Evolutionary conservation across 2,888 invertebrate genomes (phyloP), one percentile per base, ranked within the genome.

Genomic region (Nematopogon swammerdamellus): DNA sequence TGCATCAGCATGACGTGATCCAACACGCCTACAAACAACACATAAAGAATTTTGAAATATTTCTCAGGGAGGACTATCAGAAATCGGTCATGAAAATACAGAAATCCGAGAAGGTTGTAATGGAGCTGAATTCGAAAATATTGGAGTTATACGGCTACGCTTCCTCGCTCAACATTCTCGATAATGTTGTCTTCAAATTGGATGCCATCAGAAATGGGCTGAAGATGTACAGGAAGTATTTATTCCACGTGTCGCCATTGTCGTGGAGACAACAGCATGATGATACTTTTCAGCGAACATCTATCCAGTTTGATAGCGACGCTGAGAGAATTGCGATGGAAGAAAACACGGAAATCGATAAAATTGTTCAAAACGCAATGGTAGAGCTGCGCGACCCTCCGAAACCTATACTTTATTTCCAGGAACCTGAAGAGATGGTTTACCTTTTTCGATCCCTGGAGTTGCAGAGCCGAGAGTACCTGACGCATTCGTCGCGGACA

Each of bases 31-130:
- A 76, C 48, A 76, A 68, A 57, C 61, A 62, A 10, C 77, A 79
- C 51, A 67, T 77, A 18, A 70, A 69, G 59, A 63, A 75, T 53
- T 79, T 79, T 57, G 76, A 79, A 64, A 65, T 61, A 50, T 79
- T 75, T 58, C 59, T 79, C 14, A 79, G 75, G 1, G 77, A 77
- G 59, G 79, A 79, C 56, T 77, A 79, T 55, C 74, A 75, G 53
- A 70, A 65, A 54, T 73, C 79, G 19, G 74, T 73, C 54, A 36
- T 54, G 1, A 70, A 70, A 60, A 72, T 69, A 30, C 30, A 66
- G 18, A 64, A 63, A 57, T 59, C 71, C 49, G 76, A 77, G 60
- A 70, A 67, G 57, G 62, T 69, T 14, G 8, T 14, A 14, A 36
- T 8, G n/a, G 72, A 74, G 3, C 59, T 79, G 19, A 53, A 60